Evolutionary conservation across 2,113 vertebrate genomes (phyloP), one percentile per base, ranked within the genome.

Genomic region (Paedocypris sp.): DNA sequence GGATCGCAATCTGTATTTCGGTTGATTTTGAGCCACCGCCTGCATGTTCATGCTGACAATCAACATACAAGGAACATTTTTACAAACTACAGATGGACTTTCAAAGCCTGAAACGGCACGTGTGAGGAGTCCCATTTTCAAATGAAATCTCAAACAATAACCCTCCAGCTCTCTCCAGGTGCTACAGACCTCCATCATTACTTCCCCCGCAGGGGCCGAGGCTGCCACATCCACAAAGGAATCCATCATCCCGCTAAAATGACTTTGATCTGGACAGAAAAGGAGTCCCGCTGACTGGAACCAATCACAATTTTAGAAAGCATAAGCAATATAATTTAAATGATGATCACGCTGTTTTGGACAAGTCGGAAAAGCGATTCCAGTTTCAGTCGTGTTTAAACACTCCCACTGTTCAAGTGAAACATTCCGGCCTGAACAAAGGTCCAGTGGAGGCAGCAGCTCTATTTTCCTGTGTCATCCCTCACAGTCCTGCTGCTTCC

Each of bases 301-400:
- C 49, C 45, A 53, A 63, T 63, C 38, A 45, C 48, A 26, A 45
- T 53, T 63, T 45, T 28, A 63, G 18, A 63, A 53, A 36, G 28
- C 43, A 43, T 63, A 5, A 9, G 11, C 20, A 3, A 16, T 51
- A 26, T 62, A 63, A 63, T 45, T 53, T 5, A 53, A 63, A 63
- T 63, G 42, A 45, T 43, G 45, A 20, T 45, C 60, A 35, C 13
- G 13, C 28, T 25, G 29, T 33, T 16, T 35, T 45, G 10, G 25
- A 8, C 6, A 9, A 13, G 7, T 5, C 26, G 18, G 31, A 38
- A 31, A 9, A 2, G 32, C 23, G 22, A 53, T 43, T 25, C 29
- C 29, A 52, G 28, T 41, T 31, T 12, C 13, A 10, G 16, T 20
- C 16, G n/a, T n/a, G n/a, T n/a, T n/a, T n/a, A n/a, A n/a, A n/a